Evolutionary conservation across 2,113 vertebrate genomes (phyloP).

Genomic region (Phylloscopus whistleri): DNA sequence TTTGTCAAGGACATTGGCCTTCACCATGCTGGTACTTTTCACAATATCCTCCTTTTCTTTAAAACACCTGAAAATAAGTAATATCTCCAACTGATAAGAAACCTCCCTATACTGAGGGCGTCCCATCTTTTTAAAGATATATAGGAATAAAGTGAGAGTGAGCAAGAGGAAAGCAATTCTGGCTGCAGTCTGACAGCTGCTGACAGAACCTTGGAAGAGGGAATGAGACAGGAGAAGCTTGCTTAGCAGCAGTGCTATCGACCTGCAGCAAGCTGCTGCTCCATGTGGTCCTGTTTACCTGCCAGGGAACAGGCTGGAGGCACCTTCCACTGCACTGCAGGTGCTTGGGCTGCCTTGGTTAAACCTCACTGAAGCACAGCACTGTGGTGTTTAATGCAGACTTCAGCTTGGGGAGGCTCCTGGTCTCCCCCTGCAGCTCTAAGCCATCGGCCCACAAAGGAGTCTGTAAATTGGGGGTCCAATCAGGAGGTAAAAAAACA

Average conservation of each 20-base stretch:
- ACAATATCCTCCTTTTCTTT: not conserved
- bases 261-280: not conserved
- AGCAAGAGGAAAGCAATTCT: not conserved
- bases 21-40: not conserved
- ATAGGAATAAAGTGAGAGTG: not conserved
- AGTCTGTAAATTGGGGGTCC: not conserved
- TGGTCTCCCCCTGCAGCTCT: not conserved
- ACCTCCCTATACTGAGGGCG: not conserved
- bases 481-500: not conserved
- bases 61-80: not conserved
- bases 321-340: not conserved
- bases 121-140: not conserved
- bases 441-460: accelerated
- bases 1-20: not conserved
- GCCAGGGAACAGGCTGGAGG: not conserved
- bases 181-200: not conserved
- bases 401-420: not conserved
- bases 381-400: not conserved
- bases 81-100: not conserved
- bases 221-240: not conserved
- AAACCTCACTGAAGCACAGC: not conserved
- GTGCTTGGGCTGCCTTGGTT: not conserved
- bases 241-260: not conserved
- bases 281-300: accelerated
- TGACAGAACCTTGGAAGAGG: not conserved